Percentiles rank a stretch among this genome's conserved stretches.
phyloP scores from a whole-genome alignment of 2,888 invertebrate species.

The Dusona sp. region DNA sequence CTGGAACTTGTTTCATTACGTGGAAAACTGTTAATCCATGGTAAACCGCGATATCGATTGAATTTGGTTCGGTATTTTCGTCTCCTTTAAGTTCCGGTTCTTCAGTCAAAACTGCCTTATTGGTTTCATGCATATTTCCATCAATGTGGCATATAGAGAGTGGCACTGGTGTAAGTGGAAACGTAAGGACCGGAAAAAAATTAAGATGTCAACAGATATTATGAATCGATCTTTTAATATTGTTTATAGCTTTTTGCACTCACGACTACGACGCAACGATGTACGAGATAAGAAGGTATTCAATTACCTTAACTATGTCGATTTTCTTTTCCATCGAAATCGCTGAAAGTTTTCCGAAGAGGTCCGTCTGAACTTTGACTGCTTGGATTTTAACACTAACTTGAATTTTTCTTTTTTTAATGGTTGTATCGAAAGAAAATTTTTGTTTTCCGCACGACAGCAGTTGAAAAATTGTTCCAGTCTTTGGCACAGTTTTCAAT shows the following conservation, averaged over 20 bases:
- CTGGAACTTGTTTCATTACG: not conserved
- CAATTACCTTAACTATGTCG: conserved; percentile 63
- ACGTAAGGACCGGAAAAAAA: conserved; percentile 30
- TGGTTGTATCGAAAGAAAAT: not conserved
- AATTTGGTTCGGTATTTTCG: conserved; percentile 1
- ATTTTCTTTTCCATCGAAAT: conserved; percentile 59
- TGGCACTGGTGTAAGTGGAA: conserved; percentile 72
- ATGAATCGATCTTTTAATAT: not conserved
- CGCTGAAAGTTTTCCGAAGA: conserved; percentile 20
- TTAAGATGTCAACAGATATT: not conserved
- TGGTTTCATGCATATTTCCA: conserved; percentile 71
- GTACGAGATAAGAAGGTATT: conserved; percentile 3
- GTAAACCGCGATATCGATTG: no score
- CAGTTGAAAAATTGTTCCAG: no score
- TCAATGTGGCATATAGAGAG: conserved; percentile 71
- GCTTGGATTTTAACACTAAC: not conserved
- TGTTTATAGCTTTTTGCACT: not conserved
- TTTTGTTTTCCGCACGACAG: no score
- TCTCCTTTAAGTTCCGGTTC: conserved; percentile 48
- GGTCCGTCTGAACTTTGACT: not conserved
- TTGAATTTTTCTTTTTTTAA: conserved; percentile 16
- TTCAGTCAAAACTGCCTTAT: conserved; percentile 68
- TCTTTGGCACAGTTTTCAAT: no score
- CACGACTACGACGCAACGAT: not conserved
- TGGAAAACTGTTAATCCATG: not conserved